Evolutionary conservation across 30 jellyfish, hydroid and myxozoan species (phyloP).

Genomic region (Chrysaora quinquecirrha): DNA sequence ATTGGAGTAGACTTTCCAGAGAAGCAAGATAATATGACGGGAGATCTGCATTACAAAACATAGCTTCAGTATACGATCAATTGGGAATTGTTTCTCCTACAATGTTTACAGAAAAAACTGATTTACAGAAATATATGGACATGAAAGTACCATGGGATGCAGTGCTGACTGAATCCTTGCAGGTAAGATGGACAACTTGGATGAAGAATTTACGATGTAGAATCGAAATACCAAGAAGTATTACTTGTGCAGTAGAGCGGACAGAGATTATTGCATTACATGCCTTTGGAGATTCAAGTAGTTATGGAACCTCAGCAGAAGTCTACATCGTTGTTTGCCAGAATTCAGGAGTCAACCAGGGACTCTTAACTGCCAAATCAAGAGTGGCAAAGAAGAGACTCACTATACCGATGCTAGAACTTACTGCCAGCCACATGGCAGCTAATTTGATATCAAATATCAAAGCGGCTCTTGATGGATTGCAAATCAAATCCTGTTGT

Average conservation of each 20-base stretch:
- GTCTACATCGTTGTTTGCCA: too few species aligned
- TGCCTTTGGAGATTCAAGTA: too few species aligned
- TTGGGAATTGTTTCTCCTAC: conserved; percentile 73
- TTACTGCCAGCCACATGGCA: conserved; percentile 60
- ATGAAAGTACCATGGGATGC: conserved; percentile 51
- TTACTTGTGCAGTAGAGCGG: too few species aligned
- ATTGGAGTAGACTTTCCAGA: conserved; percentile 58
- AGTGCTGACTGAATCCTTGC: conserved; percentile 18
- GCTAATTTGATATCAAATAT: too few species aligned
- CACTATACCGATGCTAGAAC: conserved; percentile 66
- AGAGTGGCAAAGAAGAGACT: too few species aligned
- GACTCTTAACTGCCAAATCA: too few species aligned
- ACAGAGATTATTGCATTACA: conserved; percentile 52
- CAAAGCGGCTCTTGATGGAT: conserved; percentile 19
- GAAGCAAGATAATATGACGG: conserved; percentile 22
- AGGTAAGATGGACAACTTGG: too few species aligned
- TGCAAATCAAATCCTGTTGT: neutral
- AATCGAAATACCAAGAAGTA: too few species aligned
- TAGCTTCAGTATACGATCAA: too few species aligned
- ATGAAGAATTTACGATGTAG: too few species aligned
- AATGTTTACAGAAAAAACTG: conserved; percentile 43
- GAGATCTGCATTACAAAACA: conserved; percentile 56
- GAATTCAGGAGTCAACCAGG: too few species aligned
- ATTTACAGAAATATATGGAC: conserved; percentile 57
- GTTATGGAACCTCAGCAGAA: too few species aligned